phyloP scores from a whole-genome alignment of 2,888 invertebrate species.

The Aproaerema taeniolella region DNA sequence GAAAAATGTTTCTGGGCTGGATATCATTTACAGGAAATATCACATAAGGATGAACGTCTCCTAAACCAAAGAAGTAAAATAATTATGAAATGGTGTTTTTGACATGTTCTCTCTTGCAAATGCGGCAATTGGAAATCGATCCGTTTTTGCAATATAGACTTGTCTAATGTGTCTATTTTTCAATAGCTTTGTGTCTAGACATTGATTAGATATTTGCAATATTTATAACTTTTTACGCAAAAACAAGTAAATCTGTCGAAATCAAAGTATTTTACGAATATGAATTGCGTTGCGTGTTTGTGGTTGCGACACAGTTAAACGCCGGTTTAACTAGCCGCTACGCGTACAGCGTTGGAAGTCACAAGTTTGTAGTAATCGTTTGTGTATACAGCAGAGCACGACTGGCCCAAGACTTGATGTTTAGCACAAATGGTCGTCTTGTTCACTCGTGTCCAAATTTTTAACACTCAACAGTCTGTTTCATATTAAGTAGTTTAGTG shows the following conservation, averaged over 20 bases:
- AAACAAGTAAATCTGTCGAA: slow-evolving; percentile 3
- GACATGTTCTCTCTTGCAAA: too few species aligned
- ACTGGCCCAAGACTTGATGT: slow-evolving; percentile 16
- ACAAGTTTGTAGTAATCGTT: slow-evolving; percentile 10
- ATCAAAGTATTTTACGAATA: slow-evolving; percentile 7
- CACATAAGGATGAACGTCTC: too few species aligned
- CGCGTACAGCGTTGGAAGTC: slow-evolving; percentile 10
- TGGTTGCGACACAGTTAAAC: slow-evolving; percentile 15
- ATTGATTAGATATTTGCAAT: slow-evolving; percentile 10
- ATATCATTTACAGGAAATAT: too few species aligned
- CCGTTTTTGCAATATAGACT: too few species aligned
- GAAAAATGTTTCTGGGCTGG: too few species aligned
- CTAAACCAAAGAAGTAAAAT: too few species aligned
- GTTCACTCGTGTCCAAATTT: neutral
- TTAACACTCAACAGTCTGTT: too few species aligned
- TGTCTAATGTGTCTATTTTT: too few species aligned
- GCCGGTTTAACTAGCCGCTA: neutral
- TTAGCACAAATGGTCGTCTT: slow-evolving; percentile 15
- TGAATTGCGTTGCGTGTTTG: slow-evolving; percentile 5
- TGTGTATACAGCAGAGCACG: slow-evolving; percentile 15
- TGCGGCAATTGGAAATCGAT: too few species aligned
- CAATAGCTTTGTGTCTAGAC: too few species aligned
- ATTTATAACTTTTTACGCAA: slow-evolving; percentile 13
- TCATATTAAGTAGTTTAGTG: too few species aligned
- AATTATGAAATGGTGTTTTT: too few species aligned